Base-by-base conservation (phyloP, 2,888 invertebrate species). In the Serripes groenlandicus region DNA sequence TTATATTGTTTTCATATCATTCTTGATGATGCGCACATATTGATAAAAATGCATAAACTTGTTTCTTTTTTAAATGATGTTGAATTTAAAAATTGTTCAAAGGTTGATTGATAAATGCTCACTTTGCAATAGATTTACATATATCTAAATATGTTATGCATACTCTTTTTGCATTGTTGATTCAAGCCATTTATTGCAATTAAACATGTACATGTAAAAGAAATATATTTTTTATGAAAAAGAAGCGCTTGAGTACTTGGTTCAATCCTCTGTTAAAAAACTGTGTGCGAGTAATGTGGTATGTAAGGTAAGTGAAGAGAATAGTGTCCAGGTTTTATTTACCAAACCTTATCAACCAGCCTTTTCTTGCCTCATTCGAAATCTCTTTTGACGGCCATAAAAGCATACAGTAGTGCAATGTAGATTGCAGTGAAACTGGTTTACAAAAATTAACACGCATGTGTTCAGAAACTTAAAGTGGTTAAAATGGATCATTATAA, bases 171-270 rank as follows among this genome's bases (percentile, higher is more conserved):
- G 49, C 49, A 21, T 49, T 49, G 2, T 49, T 49, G 15, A 49
- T 49, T 49, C 18, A 49, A 49, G 15, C 21, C 21, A 11, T 49
- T 49, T 49, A 56, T 42, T 66, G 26, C 30, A 3, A 3, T 35
- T 4, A 35, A 66, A 64, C 32, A 35, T 66, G 66, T 42, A 56
- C 56, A 56, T 26, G 18, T 56, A 21, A 2, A 49, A 49, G 49
- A 56, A 56, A 56, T 56, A 15, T 56, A 11, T 56, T n/a, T 23
- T 56, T 56, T 1, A 56, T 9, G 28, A 66, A 42, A 42, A 15
- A 32, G n/a, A 66, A 66, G 66, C 26, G 66, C 66, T 66, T 42
- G 66, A 66, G 66, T 26, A 66, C 11, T 28, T 66, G 66, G 21
- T 66, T 66, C 66, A 66, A 66, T 66, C 66, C 66, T 66, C 66